Conservation (phyloP, 2,797 vertebrate species). For the Vespertilio murinus region DNA sequence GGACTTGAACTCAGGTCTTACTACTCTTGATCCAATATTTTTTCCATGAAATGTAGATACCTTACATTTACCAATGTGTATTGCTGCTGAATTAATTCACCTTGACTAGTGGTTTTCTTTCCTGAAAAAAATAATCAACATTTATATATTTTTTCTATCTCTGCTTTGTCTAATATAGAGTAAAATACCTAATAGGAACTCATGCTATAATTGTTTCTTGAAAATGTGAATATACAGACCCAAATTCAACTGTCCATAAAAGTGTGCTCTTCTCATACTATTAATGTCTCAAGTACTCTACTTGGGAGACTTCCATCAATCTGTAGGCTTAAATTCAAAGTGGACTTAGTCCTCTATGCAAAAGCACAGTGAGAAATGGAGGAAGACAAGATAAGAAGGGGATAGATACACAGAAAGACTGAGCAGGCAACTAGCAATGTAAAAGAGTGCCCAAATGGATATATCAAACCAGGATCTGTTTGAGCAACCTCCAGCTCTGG, state of each 20-base stretch:
- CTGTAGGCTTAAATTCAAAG: not conserved
- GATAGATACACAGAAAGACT: not conserved
- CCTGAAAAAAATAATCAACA: not conserved
- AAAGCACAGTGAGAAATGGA: not conserved
- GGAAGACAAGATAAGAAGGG: not conserved
- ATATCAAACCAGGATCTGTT: not conserved
- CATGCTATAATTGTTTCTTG: not conserved
- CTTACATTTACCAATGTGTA: not conserved
- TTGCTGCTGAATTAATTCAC: not conserved
- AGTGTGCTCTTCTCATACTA: not conserved
- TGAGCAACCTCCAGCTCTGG: not conserved
- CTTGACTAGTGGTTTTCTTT: not conserved
- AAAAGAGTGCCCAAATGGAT: not conserved
- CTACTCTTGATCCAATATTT: not conserved
- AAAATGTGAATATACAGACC: not conserved
- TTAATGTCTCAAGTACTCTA: not conserved
- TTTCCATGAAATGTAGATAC: not conserved
- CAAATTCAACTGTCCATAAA: not conserved
- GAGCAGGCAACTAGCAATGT: not conserved
- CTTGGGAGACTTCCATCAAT: not conserved
- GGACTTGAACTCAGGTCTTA: not conserved
- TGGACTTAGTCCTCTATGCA: not conserved
- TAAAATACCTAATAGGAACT: not conserved
- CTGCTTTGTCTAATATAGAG: not conserved
- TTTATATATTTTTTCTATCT: not conserved